Evolutionary conservation across 2,113 vertebrate species (phyloP).

Genomic region (Heteronetta atricapilla): DNA sequence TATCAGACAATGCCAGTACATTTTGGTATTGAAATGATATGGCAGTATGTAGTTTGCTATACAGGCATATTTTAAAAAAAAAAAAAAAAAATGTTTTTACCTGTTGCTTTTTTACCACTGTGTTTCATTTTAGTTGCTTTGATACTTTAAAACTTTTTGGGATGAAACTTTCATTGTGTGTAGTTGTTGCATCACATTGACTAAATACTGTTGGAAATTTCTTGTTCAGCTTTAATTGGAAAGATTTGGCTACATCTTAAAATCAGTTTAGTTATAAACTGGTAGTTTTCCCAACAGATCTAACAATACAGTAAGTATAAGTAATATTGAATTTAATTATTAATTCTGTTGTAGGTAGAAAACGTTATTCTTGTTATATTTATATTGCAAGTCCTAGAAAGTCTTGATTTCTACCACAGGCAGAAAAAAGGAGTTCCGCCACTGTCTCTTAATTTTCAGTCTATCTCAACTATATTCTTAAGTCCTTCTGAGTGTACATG

Average conservation of each 20-base stretch:
- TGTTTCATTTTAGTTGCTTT: not conserved
- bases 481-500: not conserved
- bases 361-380: rapidly evolving
- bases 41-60: not conserved
- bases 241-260: not conserved
- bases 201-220: not conserved
- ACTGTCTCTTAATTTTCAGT: rapidly evolving
- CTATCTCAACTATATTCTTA: not conserved
- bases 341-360: not conserved
- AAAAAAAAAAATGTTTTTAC: too few relatives aligned
- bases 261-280: not conserved
- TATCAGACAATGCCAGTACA: not conserved
- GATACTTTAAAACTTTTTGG: not conserved
- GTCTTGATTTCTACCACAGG: not conserved
- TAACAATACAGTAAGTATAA: not conserved
- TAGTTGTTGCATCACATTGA: not conserved
- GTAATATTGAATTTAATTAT: not conserved
- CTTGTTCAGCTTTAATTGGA: not conserved
- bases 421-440: not conserved
- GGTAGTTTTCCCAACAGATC: not conserved
- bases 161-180: not conserved
- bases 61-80: too few relatives aligned
- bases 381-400: not conserved
- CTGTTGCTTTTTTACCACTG: not conserved
- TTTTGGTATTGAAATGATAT: not conserved